Evolutionary conservation across 2,797 vertebrate species (phyloP).

Genomic region (Austrolebias charrua): DNA sequence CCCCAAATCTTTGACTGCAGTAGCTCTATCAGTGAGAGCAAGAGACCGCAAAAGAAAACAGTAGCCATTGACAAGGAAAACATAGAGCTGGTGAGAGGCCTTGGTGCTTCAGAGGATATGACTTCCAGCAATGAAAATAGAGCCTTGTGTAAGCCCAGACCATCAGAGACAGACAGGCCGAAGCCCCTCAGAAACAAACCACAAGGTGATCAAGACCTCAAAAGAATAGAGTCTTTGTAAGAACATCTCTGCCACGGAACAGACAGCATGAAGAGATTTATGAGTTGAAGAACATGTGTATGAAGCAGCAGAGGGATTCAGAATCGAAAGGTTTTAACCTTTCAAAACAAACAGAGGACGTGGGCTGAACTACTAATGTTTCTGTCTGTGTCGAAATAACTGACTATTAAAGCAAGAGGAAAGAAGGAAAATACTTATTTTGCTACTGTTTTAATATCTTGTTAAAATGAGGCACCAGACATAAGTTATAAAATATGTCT

Average conservation of each 20-base stretch:
- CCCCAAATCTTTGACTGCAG: constrained; percentile 38
- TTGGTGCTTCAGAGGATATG: constrained; percentile 49
- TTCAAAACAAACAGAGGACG: not conserved
- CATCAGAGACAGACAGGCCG: constrained; percentile 48
- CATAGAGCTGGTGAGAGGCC: constrained; percentile 55
- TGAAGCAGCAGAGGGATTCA: constrained; percentile 1
- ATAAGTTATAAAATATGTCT: too few species aligned
- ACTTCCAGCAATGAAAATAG: constrained; percentile 71
- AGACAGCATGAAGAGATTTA: constrained; percentile 20
- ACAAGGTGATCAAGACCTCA: constrained; percentile 37
- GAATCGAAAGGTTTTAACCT: constrained; percentile 20
- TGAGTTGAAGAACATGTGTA: constrained; percentile 18
- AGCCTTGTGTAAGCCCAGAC: constrained; percentile 52
- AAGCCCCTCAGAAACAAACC: constrained; percentile 47
- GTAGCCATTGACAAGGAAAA: constrained; percentile 75
- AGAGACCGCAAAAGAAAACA: constrained; percentile 70
- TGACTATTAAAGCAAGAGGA: too few species aligned
- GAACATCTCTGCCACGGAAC: constrained; percentile 15
- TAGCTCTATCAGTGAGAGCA: constrained; percentile 49
- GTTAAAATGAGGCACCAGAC: too few species aligned
- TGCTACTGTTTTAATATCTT: too few species aligned
- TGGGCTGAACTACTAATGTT: too few species aligned
- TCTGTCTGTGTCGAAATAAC: constrained; percentile 4
- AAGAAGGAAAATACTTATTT: too few species aligned
- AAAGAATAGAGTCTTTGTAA: constrained; percentile 63